Evolutionary conservation across 1,140 invertebrate genomes (phyloP).

Genomic region (Leguminivora glycinivorella): DNA sequence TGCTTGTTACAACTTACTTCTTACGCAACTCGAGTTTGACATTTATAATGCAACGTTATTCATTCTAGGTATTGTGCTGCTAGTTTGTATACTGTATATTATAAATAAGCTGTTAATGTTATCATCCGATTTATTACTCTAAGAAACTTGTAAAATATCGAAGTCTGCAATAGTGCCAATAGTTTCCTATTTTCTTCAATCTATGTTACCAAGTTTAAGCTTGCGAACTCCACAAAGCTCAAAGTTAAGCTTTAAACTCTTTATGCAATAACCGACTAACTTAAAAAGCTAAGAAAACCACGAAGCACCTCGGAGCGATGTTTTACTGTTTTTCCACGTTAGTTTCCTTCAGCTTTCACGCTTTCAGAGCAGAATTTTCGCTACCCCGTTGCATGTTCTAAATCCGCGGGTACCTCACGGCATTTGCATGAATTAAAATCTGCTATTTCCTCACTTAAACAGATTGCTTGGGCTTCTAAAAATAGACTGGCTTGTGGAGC

Average conservation of each 20-base stretch:
- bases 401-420: conserved; percentile 15
- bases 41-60: neutral
- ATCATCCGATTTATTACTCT: neutral
- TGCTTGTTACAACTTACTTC: conserved; percentile 16
- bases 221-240: neutral
- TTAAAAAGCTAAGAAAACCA: neutral
- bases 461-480: conserved; percentile 20
- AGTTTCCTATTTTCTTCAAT: neutral
- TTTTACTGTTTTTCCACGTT: neutral
- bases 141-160: neutral
- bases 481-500: conserved; percentile 1
- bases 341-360: neutral
- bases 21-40: neutral
- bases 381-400: conserved; percentile 20
- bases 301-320: neutral
- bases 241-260: neutral
- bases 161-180: neutral
- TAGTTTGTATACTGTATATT: too few relatives aligned
- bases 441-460: conserved; percentile 22
- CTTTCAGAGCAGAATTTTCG: conserved; percentile 8
- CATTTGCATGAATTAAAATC: conserved; percentile 27
- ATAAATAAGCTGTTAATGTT: neutral
- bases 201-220: neutral
- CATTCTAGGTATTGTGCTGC: too few relatives aligned
- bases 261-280: neutral